Conservation (phyloP, 2,888 invertebrate genomes). For the Prosapia bicincta region DNA sequence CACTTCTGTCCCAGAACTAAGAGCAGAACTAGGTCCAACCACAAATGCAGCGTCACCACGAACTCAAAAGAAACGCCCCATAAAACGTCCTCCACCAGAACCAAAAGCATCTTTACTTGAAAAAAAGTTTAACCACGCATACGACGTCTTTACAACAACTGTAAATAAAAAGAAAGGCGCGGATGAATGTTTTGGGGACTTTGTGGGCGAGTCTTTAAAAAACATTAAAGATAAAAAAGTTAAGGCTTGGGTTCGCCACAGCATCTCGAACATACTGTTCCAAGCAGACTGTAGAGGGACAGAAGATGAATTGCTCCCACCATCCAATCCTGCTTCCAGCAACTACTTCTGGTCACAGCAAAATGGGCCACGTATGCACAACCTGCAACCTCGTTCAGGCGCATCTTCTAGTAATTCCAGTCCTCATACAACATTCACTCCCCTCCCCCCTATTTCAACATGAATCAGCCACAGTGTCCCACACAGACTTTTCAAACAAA, state of each 20-base stretch:
- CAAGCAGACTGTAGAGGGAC: not conserved
- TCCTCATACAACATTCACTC: too few relatives aligned
- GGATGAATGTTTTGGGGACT: slow-evolving; percentile 7
- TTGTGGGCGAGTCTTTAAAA: slow-evolving; percentile 1
- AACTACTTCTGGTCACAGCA: not conserved
- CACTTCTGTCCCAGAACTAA: too few relatives aligned
- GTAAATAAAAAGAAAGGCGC: not conserved
- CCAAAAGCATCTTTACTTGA: not conserved
- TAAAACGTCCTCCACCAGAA: not conserved
- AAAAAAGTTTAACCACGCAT: slow-evolving; percentile 1
- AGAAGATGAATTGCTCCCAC: not conserved
- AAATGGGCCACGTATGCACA: not conserved
- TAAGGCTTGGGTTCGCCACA: not conserved
- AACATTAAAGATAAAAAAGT: not conserved
- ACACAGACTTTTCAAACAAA: too few relatives aligned
- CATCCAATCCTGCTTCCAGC: not conserved
- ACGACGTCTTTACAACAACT: not conserved
- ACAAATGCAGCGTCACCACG: too few relatives aligned
- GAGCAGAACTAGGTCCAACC: too few relatives aligned
- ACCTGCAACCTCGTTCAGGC: not conserved
- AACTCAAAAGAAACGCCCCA: not conserved
- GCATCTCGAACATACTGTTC: not conserved
- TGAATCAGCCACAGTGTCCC: not conserved
- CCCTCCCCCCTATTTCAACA: not conserved
- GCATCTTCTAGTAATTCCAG: too few relatives aligned